Base-by-base conservation (phyloP, 2,113 vertebrate species). In the Xyrauchen texanus region DNA sequence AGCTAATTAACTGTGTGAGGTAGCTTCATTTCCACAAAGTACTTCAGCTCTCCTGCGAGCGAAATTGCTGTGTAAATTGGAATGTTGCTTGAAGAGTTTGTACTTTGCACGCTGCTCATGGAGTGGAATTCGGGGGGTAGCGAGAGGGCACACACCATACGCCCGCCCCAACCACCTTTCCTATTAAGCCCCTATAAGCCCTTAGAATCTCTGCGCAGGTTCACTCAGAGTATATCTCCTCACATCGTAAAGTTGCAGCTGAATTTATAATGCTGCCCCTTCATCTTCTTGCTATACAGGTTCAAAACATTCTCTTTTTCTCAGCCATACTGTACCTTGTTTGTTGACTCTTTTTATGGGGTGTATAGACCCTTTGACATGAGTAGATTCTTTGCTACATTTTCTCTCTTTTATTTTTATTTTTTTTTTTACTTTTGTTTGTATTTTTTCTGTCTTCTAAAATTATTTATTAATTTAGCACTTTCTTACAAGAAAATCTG, bases 51-150 rank as follows among this genome's bases (percentile, higher is more conserved):
- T 77, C 69, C 76, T 79, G 82, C 62, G 66, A 79, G 78, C 72
- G 76, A 82, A 87, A 84, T 85, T 70, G 72, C 80, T 79, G 76
- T 74, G 72, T 81, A 87, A 84, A 85, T 85, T 87, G 82, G 84
- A 84, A 44, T 72, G 81, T 81, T 85, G 81, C 68, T 76, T n/a
- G 13, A 58, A 58, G n/a, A 58, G 55, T 58, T 15, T 15, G 65
- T 68, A 68, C 68, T 81, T 68, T 82, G 80, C 82, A 82, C 57
- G 67, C 67, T 70, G 73, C 77, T 84, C 80, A 84, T 82, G 78
- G 76, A 60, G 69, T 61, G 77, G 65, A 82, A 77, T 84, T 73
- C 4, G 78, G 42, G 60, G 21, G 65, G 68, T 49, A 81, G 77
- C 64, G 72, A 60, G 71, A 77, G 53, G n/a, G 21, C 81, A 62